phyloP scores from a whole-genome alignment of 2,113 vertebrate genomes.

The Phainopepla nitens region DNA sequence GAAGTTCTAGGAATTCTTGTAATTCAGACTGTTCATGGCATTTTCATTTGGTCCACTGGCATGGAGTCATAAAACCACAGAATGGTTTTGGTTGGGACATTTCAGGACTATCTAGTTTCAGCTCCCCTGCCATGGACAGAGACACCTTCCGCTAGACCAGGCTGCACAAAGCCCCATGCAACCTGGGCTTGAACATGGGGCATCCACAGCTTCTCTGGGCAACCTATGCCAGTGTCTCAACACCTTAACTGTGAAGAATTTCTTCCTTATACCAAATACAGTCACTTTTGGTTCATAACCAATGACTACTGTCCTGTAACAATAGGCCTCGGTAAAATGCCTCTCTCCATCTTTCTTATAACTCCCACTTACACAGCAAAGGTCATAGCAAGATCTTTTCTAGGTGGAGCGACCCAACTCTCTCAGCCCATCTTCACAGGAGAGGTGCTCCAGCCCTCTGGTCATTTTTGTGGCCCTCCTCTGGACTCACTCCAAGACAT shows the following conservation, averaged over 20 bases:
- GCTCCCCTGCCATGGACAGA: background rate
- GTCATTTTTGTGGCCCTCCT: background rate
- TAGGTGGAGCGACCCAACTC: background rate
- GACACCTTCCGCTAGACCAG: background rate
- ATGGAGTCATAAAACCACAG: background rate
- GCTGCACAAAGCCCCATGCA: background rate
- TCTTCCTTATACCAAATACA: background rate
- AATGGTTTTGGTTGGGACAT: background rate
- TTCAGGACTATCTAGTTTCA: background rate
- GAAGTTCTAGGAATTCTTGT: background rate
- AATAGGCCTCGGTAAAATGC: background rate
- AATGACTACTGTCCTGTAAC: background rate
- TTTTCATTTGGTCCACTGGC: background rate
- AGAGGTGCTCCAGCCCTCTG: background rate
- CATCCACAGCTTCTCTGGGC: background rate
- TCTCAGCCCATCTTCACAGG: background rate
- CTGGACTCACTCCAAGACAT: rapidly evolving
- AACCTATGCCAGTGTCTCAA: background rate
- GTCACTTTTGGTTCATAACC: background rate
- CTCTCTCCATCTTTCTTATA: background rate
- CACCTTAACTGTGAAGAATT: background rate
- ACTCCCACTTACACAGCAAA: background rate
- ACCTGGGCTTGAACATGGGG: background rate
- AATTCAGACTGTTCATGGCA: background rate
- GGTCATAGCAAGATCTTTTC: background rate